phyloP scores from a whole-genome alignment of 1,140 invertebrate genomes.

The Cepaea nemoralis region DNA sequence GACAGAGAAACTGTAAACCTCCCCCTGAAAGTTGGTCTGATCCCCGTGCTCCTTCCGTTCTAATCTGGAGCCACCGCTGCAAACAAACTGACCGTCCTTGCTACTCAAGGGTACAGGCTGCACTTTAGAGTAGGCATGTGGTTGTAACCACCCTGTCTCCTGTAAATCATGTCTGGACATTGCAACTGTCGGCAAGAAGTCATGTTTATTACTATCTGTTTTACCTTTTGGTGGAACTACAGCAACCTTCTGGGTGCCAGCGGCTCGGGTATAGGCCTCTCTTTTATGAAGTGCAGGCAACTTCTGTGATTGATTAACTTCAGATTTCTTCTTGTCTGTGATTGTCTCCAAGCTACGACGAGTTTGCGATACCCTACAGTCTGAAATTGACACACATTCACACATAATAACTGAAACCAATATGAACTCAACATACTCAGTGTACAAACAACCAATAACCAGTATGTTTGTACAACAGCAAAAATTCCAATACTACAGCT shows the following conservation, averaged over 20 bases:
- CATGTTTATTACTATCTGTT: no score
- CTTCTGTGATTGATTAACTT: neutral
- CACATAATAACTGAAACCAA: no score
- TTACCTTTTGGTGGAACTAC: slow-evolving; percentile 23
- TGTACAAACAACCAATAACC: no score
- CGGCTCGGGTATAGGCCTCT: slow-evolving; percentile 7
- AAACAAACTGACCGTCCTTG: neutral
- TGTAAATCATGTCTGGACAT: neutral
- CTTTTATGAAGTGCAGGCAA: neutral
- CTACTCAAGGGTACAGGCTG: neutral
- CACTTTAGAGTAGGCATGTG: neutral
- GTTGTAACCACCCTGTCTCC: neutral
- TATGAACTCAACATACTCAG: no score
- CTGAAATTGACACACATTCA: no score
- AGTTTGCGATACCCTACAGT: no score
- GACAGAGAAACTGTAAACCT: neutral
- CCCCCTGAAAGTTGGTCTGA: neutral
- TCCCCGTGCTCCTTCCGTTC: neutral
- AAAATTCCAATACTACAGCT: no score
- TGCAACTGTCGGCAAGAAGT: neutral
- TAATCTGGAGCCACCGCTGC: neutral
- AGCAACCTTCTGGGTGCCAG: slow-evolving; percentile 7
- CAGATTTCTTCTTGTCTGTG: neutral
- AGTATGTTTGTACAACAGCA: no score
- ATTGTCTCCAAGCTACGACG: no score